Evolutionary conservation across 2,113 vertebrate species (phyloP).

Genomic region (Promerops cafer): DNA sequence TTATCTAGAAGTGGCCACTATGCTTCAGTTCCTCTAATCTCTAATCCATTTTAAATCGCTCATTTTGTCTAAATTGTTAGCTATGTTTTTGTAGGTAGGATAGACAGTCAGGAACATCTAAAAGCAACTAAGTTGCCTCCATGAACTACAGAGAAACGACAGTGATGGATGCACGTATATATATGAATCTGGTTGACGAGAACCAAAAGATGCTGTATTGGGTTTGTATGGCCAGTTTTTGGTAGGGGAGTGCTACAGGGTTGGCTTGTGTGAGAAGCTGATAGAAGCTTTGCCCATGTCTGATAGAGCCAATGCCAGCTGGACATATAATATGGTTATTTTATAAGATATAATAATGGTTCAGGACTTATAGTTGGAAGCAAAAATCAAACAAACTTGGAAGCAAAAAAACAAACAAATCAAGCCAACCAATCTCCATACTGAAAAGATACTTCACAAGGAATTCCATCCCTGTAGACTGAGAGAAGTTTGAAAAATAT

Average conservation of each 20-base stretch:
- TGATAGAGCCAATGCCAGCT: neutral
- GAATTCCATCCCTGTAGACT: neutral
- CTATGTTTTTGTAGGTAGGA: neutral
- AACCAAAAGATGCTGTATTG: neutral
- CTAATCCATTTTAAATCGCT: neutral
- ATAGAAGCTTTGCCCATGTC: neutral
- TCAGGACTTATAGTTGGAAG: neutral
- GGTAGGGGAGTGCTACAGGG: neutral
- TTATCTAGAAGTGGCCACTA: neutral
- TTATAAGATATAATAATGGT: neutral
- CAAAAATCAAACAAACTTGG: neutral
- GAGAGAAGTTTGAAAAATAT: neutral
- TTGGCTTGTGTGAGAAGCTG: neutral
- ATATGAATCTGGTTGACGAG: neutral
- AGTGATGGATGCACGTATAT: neutral
- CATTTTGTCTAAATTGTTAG: neutral
- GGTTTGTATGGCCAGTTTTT: neutral
- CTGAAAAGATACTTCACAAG: neutral
- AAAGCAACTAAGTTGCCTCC: neutral
- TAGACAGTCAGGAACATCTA: neutral
- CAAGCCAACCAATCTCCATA: neutral
- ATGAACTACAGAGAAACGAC: neutral
- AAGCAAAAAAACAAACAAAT: neutral
- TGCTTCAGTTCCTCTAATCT: neutral
- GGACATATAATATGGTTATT: too few species aligned